Conservation (phyloP, 2,888 invertebrate genomes). For the Synanthedon andrenaeformis region DNA sequence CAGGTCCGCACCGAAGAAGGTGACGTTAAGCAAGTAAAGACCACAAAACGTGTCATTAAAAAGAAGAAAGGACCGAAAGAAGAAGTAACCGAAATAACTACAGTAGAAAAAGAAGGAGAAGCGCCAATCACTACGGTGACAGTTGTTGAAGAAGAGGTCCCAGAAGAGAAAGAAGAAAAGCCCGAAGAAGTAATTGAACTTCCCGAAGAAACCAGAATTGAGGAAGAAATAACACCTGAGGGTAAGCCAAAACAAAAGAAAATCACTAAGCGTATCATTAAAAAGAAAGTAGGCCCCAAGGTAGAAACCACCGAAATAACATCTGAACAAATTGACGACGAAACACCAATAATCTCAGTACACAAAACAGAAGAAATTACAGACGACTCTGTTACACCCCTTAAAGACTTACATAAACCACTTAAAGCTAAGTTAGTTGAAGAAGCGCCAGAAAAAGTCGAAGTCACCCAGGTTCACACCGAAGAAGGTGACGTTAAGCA, state of each 20-base stretch:
- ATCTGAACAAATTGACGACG: slow-evolving; percentile 30
- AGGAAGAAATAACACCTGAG: slow-evolving; percentile 21
- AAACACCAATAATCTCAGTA: slow-evolving; percentile 12
- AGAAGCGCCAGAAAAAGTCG: slow-evolving; percentile 34
- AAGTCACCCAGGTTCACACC: slow-evolving; percentile 33
- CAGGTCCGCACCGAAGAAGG: slow-evolving; percentile 12
- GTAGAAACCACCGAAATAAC: slow-evolving; percentile 33
- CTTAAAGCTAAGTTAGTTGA: slow-evolving; percentile 21
- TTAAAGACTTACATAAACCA: slow-evolving; percentile 4
- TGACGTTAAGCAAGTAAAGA: slow-evolving; percentile 9
- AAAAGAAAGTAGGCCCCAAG: slow-evolving; percentile 28
- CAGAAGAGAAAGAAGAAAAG: slow-evolving; percentile 20
- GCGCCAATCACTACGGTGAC: slow-evolving; percentile 30
- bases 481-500: slow-evolving; percentile 29
- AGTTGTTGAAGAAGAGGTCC: slow-evolving; percentile 32
- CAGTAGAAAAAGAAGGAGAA: slow-evolving; percentile 44
- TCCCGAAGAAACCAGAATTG: slow-evolving; percentile 30
- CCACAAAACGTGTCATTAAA: slow-evolving; percentile 29
- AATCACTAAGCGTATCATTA: slow-evolving; percentile 26
- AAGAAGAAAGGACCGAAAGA: slow-evolving; percentile 46
- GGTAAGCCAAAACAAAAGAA: slow-evolving; percentile 25
- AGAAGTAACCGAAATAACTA: slow-evolving; percentile 57
- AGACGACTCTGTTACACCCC: slow-evolving; percentile 13
- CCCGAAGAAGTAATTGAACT: slow-evolving; percentile 15
- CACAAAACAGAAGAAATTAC: slow-evolving; percentile 10